These are phyloP conservation scores for Pectinophora gossypiella DNA, from an alignment of 1,140 invertebrate species.

Conservation along the genomic window DNA sequence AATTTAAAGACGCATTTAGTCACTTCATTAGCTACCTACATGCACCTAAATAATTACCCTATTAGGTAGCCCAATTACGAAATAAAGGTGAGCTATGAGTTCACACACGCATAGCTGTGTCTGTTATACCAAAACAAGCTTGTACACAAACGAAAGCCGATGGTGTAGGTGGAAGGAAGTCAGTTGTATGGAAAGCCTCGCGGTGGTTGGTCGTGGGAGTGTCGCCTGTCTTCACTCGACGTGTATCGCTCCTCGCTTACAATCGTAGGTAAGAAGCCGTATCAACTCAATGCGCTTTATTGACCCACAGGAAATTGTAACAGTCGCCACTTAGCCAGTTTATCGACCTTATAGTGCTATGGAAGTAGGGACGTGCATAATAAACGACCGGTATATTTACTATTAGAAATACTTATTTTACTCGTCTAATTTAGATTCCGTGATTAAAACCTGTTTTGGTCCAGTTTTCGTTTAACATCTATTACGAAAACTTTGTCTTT, in stretches of 20 bases:
- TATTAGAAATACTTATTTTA: no score
- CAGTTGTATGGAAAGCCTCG: background rate
- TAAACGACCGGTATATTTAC: no score
- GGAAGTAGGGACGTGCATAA: no score
- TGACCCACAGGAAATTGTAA: constrained; percentile 1
- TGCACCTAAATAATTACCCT: background rate
- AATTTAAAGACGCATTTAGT: no score
- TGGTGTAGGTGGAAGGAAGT: background rate
- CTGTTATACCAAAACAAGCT: background rate
- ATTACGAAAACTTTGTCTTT: background rate
- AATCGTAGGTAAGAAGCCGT: background rate
- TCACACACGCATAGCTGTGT: background rate
- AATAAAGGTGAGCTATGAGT: background rate
- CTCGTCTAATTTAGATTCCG: no score
- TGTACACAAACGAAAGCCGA: background rate
- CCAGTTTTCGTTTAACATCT: background rate
- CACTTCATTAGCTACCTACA: no score
- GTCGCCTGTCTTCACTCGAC: background rate
- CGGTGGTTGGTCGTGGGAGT: background rate
- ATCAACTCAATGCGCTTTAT: background rate
- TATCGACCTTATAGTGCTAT: background rate
- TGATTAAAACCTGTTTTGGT: background rate
- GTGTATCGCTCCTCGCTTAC: no score
- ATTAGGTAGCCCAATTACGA: background rate
- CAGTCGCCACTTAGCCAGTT: background rate